Evolutionary conservation across 2,113 vertebrate genomes (phyloP), one percentile per base, ranked within the genome.

Genomic region (Pangasianodon hypophthalmus): DNA sequence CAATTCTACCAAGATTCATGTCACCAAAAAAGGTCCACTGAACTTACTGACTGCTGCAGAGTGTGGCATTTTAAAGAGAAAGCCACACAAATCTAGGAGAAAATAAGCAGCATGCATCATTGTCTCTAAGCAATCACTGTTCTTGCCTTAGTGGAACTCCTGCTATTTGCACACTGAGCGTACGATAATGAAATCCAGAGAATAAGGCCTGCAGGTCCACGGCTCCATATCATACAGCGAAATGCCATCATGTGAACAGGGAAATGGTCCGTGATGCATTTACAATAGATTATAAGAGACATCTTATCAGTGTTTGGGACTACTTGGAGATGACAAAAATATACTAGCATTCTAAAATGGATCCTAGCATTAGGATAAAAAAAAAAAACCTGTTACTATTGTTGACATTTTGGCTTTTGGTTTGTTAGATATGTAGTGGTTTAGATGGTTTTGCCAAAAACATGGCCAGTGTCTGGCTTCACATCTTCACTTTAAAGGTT

Each of bases 151-250:
- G 79, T 84, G 84, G 73, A 79, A 80, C 73, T 84, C 89, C 81
- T 90, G 87, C 89, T 92, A 90, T 92, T 92, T 90, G 64, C 87
- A 88, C 89, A 92, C 87, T 6, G 54, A 84, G 89, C 18, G 62
- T 44, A 84, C 37, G 10, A 56, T 87, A 90, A 90, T 88, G 84
- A 89, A 92, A 90, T 56, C 64, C 69, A 69, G 69, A 88, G 84
- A 71, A 81, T 50, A 67, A 14, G 75, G 32, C 4, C 64, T 58
- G 81, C 87, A 88, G 87, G 50, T 56, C 80, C 64, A n/a, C 10
- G 69, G 69, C 54, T 77, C 44, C 21, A 77, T 46, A 56, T 75
- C 37, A 62, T 84, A 46, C 88, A 73, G 85, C 16, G 37, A 75
- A 77, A 84, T 88, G 87, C 80, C 48, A 67, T 26, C 37, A 21